Base-by-base conservation (phyloP, 2,113 vertebrate genomes). In the Aramus guarauna region DNA sequence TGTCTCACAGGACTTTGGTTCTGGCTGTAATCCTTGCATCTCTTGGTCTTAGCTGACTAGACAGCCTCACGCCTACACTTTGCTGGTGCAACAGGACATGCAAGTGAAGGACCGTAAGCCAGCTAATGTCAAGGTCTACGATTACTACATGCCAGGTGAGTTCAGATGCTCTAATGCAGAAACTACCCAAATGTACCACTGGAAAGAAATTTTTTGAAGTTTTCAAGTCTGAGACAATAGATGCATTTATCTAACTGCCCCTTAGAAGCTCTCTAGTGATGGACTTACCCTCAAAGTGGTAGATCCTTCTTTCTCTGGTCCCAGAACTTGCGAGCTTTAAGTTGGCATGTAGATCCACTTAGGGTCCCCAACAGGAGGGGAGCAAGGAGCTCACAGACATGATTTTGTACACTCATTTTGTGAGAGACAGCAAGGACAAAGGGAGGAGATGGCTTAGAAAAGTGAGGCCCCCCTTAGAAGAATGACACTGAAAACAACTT, bases 61-160 rank as follows among this genome's bases (percentile, higher is more conserved):
- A 45, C 36, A 96, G 56, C 52, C 88, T 73, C 95, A 97, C 69
- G 50, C 64, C 56, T 96, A 95, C 78, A 94, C 87, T n/a, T 68
- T 96, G 80, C n/a, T 94, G 75, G 53, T 96, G 48, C 86, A 96
- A 85, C 88, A 95, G 90, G 97, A 98, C 20, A 48, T 94, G 36
- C 71, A 68, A 2, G 98, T 99, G 79, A 97, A 97, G 85, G 98
- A 98, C 82, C 98, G 86, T 75, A 98, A 98, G 80, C 98, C 98
- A 48, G 98, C 98, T 27, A 98, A 98, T 74, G 90, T 98, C 91
- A 98, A 97, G 96, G 93, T 99, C 91, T 99, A 98, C 0, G 98
- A 98, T 78, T 99, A 99, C 96, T 99, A 99, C 95, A 98, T 99
- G 97, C 98, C 98, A 68, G 98, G 98, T 99, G 94, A 97, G 97